A percentile compares a stretch with the other conserved stretches of the same genome.
phyloP scores from a whole-genome alignment of 2,888 invertebrate species.

The Dinocampus coccinellae region DNA sequence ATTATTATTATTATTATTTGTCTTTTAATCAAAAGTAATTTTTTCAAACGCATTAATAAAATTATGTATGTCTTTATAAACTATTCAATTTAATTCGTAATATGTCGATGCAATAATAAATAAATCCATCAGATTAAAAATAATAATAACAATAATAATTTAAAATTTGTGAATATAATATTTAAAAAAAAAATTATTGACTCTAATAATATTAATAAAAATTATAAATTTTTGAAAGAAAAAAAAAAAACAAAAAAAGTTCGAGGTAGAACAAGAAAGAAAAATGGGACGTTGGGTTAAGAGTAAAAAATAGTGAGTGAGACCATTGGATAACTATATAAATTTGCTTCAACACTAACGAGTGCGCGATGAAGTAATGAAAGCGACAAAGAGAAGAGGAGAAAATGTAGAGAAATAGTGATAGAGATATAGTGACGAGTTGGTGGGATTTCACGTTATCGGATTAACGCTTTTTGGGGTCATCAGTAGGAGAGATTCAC shows the following conservation, averaged over 20 bases:
- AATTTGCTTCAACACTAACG: constrained; percentile 44
- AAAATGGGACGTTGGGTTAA: too few species aligned
- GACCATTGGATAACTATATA: constrained; percentile 41
- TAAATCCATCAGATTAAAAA: neutral
- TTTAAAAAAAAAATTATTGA: neutral
- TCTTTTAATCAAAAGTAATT: too few species aligned
- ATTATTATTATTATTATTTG: too few species aligned
- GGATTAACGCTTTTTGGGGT: constrained; percentile 35
- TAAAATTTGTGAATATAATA: neutral
- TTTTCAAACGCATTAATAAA: neutral
- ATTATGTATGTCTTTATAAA: neutral
- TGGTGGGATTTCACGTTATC: constrained; percentile 40
- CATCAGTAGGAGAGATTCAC: constrained; percentile 29
- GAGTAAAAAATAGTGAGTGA: constrained; percentile 16
- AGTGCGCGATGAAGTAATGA: constrained; percentile 25
- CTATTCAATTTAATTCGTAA: neutral
- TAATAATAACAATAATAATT: neutral
- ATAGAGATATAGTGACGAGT: constrained; percentile 15
- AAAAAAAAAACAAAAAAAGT: neutral
- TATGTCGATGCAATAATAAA: too few species aligned
- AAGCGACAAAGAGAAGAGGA: constrained; percentile 6
- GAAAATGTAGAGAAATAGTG: constrained; percentile 9
- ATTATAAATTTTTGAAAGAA: constrained; percentile 4
- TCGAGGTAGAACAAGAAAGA: too few species aligned
- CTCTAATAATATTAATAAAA: neutral